Base-by-base conservation (phyloP, 2,888 invertebrate species). In the Frankliniella intonsa region DNA sequence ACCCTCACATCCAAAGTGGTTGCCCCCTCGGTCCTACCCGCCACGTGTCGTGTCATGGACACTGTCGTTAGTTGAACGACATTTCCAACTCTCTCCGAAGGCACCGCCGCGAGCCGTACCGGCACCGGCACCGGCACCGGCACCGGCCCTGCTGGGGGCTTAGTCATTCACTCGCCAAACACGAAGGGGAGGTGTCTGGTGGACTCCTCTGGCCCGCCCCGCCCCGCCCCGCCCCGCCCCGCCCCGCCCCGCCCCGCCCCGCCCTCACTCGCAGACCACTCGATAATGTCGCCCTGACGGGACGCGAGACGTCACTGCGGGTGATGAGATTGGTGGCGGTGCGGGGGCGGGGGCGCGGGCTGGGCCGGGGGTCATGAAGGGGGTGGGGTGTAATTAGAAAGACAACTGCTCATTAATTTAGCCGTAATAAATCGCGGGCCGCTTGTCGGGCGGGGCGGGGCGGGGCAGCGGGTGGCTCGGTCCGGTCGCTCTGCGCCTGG, bases 381-480 rank as follows among this genome's bases (percentile, higher is more conserved):
- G 22, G 69, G n/a, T 22, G 69, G 69, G 22, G n/a, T 22, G 22
- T 69, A 69, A 69, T 69, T 69, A 69, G 69, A 69, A 69, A 22
- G 22, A 22, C n/a, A 69, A 69, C 69, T 69, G 69, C 22, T 69
- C 69, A 69, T 69, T 69, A 69, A 69, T 69, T 69, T 69, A 69
- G 69, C 22, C 69, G 69, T 9, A 9, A 2, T 22, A 69, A n/a
- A n/a, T n/a, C n/a, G n/a, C n/a, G n/a, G n/a, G n/a, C n/a, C n/a
- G n/a, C n/a, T n/a, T n/a, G n/a, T n/a, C n/a, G n/a, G n/a, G n/a
- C n/a, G n/a, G n/a, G n/a, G n/a, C n/a, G n/a, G n/a, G n/a, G n/a
- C n/a, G n/a, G n/a, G n/a, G n/a, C n/a, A n/a, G n/a, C n/a, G n/a
- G n/a, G n/a, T n/a, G n/a, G n/a, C n/a, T n/a, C n/a, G n/a, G n/a